Percentiles rank a stretch among this genome's conserved stretches.
Evolutionary conservation across 2,797 vertebrate genomes (phyloP).

Genomic region (Percopsis omiscomaycus): DNA sequence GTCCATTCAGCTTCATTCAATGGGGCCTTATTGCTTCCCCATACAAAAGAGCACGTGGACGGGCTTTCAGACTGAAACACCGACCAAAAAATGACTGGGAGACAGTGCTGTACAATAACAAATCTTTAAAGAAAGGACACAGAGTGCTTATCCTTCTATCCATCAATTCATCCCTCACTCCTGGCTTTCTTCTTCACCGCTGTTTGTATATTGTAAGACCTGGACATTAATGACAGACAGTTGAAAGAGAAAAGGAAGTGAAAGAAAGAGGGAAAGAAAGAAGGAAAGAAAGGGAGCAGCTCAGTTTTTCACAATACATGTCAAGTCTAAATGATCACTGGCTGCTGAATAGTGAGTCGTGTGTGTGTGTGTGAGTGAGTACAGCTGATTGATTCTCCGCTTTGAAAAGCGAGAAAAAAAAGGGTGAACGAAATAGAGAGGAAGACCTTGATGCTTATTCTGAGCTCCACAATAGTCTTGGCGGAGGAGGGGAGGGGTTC

Average conservation of each 20-base stretch:
- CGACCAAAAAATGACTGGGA: constrained; percentile 95
- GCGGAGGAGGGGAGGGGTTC: too few species aligned
- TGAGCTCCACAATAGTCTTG: too few species aligned
- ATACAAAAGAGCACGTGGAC: constrained; percentile 94
- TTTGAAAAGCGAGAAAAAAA: constrained; percentile 85
- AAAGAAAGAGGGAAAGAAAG: constrained; percentile 75
- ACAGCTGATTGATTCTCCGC: constrained; percentile 92
- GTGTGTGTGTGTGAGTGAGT: constrained; percentile 61
- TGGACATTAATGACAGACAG: constrained; percentile 95
- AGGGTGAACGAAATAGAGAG: constrained; percentile 66
- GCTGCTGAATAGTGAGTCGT: constrained; percentile 85
- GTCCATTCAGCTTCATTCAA: constrained; percentile 96
- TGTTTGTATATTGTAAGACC: constrained; percentile 81
- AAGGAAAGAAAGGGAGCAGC: constrained; percentile 80
- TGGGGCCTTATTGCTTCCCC: constrained; percentile 98
- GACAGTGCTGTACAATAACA: constrained; percentile 94
- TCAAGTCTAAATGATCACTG: constrained; percentile 98
- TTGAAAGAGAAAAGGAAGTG: constrained; percentile 76
- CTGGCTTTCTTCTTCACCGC: constrained; percentile 75
- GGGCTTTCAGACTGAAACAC: constrained; percentile 97
- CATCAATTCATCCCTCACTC: constrained; percentile 89
- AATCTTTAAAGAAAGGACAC: constrained; percentile 87
- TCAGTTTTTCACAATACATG: constrained; percentile 95
- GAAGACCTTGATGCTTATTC: constrained; percentile 89
- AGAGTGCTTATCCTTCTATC: constrained; percentile 88